Evolutionary conservation across 2,113 vertebrate species (phyloP).

Genomic region (Hydropotes inermis): DNA sequence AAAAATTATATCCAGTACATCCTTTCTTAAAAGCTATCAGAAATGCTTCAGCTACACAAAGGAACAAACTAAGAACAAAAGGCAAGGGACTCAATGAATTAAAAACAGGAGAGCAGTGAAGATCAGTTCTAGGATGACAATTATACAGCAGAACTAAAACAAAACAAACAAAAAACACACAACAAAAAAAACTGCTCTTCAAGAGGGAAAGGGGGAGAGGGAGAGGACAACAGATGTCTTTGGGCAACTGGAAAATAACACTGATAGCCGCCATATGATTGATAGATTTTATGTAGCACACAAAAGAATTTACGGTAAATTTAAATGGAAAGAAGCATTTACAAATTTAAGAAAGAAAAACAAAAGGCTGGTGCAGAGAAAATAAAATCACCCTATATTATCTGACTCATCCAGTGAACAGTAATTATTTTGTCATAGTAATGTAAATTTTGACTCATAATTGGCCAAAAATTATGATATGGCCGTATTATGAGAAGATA

Average conservation of each 20-base stretch:
- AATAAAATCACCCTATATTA: not conserved
- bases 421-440: not conserved
- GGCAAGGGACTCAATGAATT: not conserved
- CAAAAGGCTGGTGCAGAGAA: not conserved
- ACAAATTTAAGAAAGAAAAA: conserved; percentile 21
- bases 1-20: not conserved
- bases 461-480: not conserved
- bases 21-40: not conserved
- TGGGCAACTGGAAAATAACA: not conserved
- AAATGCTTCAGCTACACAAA: not conserved
- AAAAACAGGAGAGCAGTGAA: not conserved
- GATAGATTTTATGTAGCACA: not conserved
- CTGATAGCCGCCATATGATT: not conserved
- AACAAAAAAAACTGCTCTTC: not conserved
- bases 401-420: not conserved
- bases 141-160: not conserved
- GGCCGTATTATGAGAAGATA: not conserved
- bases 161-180: not conserved
- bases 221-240: not conserved
- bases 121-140: not conserved
- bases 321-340: not conserved
- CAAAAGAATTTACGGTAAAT: not conserved
- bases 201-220: not conserved
- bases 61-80: not conserved
- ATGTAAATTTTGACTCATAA: not conserved